Conservation (phyloP, 2,888 invertebrate genomes). For the Anoncus sp. region DNA sequence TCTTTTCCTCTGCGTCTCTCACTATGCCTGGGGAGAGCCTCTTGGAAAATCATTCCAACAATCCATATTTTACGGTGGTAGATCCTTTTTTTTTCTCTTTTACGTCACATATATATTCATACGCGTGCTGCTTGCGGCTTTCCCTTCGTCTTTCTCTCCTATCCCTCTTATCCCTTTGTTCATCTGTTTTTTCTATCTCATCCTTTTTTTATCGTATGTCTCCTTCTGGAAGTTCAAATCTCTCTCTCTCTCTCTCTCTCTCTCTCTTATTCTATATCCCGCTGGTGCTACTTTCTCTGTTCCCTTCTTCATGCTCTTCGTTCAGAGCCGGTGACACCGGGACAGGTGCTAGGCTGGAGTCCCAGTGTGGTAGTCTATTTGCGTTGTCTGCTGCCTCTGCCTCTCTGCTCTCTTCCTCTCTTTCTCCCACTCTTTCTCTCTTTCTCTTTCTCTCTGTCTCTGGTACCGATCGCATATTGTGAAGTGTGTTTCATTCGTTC, state of each 20-base stretch:
- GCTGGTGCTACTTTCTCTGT: background rate
- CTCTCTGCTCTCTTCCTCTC: background rate
- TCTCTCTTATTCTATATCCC: too few relatives aligned
- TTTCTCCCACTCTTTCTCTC: slow-evolving; percentile 13
- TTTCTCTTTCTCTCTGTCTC: background rate
- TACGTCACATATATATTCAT: slow-evolving; percentile 14
- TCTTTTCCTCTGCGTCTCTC: too few relatives aligned
- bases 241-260: slow-evolving; percentile 13
- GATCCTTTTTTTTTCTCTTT: slow-evolving; percentile 9
- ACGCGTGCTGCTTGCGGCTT: slow-evolving; percentile 28
- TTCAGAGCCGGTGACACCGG: slow-evolving; percentile 70
- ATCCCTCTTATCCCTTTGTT: slow-evolving; percentile 21
- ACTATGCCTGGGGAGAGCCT: too few relatives aligned
- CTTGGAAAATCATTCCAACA: slow-evolving; percentile 15
- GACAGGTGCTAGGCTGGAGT: slow-evolving; percentile 76
- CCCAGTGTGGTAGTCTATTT: slow-evolving; percentile 78
- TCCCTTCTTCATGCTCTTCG: slow-evolving; percentile 9
- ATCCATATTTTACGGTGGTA: slow-evolving; percentile 37
- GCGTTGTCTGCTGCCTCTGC: slow-evolving; percentile 67
- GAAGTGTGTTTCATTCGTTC: slow-evolving; percentile 31
- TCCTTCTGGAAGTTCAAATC: slow-evolving; percentile 5
- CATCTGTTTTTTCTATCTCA: background rate
- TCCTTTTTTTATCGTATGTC: background rate
- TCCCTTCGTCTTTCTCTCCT: slow-evolving; percentile 23
- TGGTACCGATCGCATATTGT: slow-evolving; percentile 37